Base-by-base conservation (phyloP, 2,113 vertebrate genomes). In the Petromus typicus region DNA sequence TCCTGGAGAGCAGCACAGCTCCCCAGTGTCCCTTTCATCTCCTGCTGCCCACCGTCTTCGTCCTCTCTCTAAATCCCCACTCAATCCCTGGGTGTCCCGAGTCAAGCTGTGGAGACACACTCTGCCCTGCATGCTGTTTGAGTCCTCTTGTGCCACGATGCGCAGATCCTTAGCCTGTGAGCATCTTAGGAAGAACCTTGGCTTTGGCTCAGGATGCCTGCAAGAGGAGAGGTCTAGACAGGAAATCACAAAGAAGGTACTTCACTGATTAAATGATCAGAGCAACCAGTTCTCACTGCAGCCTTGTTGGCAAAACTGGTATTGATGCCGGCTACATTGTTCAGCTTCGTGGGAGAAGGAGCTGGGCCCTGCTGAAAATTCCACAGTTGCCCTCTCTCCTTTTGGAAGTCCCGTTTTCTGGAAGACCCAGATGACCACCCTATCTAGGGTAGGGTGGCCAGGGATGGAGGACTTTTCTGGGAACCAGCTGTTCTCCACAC, bases 151-250 rank as follows among this genome's bases (percentile, higher is more conserved):
- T 4, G 89, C 86, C 91, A 88, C 76, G 37, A 23, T 14, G 32
- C 54, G 79, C 48, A 54, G 87, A 20, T 9, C 7, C 48, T 66
- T 3, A 9, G 57, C 63, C 32, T 69, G 32, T 18, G 16, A 3
- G 16, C 20, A 17, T 57, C 17, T 57, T 57, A 73, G 63, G 63
- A 57, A 67, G 90, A 94, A 64, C 20, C 40, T 75, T 61, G 9
- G 64, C 43, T 69, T 87, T 83, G 48, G n/a, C 56, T 94, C 76
- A n/a, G 75, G 63, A 61, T n/a, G 43, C 81, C 94, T 96, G 82
- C n/a, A 87, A 61, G 78, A 88, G 54, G 82, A 23, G 56, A 40
- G 32, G 34, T 7, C 23, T 37, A 45, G 63, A 37, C 32, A 48
- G 63, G 0, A 11, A 66, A 30, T n/a, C 23, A 14, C 92, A 37